A percentile compares a stretch with the other conserved stretches of the same genome.
Evolutionary conservation across 1,140 invertebrate species (phyloP).

Genomic region (Chironomus striatipennis): DNA sequence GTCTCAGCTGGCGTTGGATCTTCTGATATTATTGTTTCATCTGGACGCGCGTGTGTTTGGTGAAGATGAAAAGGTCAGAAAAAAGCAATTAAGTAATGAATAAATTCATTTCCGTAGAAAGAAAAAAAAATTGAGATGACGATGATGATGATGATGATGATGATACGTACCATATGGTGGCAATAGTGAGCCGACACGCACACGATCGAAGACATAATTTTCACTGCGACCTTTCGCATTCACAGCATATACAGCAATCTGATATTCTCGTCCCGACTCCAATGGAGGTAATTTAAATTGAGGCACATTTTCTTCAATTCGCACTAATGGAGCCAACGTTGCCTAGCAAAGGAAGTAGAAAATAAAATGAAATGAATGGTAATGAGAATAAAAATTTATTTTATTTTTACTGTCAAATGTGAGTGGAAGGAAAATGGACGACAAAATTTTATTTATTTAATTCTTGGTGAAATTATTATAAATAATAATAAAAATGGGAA

Average conservation of each 20-base stretch:
- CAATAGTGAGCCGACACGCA: slow-evolving; percentile 43
- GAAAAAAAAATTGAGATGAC: not conserved
- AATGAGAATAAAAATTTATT: slow-evolving; percentile 33
- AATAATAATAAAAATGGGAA: too few species aligned
- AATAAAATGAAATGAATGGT: slow-evolving; percentile 32
- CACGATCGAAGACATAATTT: slow-evolving; percentile 49
- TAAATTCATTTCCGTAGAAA: too few species aligned
- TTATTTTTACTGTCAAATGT: too few species aligned
- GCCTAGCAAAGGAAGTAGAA: slow-evolving; percentile 30
- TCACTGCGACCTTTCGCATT: slow-evolving; percentile 62
- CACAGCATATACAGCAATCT: slow-evolving; percentile 57
- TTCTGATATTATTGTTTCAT: slow-evolving; percentile 39
- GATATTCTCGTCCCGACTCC: slow-evolving; percentile 55
- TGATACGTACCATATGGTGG: slow-evolving; percentile 40
- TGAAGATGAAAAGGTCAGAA: not conserved
- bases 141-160: not conserved
- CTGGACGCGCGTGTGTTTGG: slow-evolving; percentile 27
- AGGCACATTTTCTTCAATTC: slow-evolving; percentile 50
- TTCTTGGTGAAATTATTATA: too few species aligned
- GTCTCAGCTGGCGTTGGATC: slow-evolving; percentile 41
- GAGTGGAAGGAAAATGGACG: too few species aligned
- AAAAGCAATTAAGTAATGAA: not conserved
- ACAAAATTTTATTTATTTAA: too few species aligned
- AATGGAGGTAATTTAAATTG: slow-evolving; percentile 56
- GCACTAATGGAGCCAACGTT: slow-evolving; percentile 46